Conservation (phyloP, 1,140 invertebrate genomes). For the Gryllus bimaculatus region DNA sequence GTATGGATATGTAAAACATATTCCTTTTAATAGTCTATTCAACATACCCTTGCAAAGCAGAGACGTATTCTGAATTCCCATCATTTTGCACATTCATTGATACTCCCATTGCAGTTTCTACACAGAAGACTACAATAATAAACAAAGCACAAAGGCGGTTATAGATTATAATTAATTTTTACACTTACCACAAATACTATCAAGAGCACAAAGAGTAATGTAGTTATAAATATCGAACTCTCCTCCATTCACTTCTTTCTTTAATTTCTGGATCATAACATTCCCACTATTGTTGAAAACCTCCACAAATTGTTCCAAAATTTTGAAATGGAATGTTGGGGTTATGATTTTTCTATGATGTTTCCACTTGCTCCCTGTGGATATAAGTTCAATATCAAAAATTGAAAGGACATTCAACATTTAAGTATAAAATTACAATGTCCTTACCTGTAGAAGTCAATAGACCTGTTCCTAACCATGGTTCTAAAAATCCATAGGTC, state of each 20-base stretch:
- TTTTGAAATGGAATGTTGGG: conserved; percentile 56
- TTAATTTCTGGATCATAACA: conserved; percentile 30
- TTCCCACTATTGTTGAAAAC: conserved; percentile 48
- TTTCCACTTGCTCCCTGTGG: conserved; percentile 41
- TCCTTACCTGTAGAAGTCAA: not conserved
- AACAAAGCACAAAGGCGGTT: not conserved
- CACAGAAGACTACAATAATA: conserved; percentile 17
- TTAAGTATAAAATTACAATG: not conserved
- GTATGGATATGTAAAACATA: not conserved
- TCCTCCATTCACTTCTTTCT: conserved; percentile 10
- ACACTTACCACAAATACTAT: conserved; percentile 51
- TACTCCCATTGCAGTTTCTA: conserved; percentile 79
- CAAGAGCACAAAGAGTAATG: conserved; percentile 46
- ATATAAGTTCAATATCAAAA: not conserved
- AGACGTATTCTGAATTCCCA: conserved; percentile 59
- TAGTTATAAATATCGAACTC: conserved; percentile 40
- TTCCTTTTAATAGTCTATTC: not conserved
- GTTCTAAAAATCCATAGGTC: not conserved
- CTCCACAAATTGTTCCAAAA: conserved; percentile 48
- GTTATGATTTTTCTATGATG: conserved; percentile 47
- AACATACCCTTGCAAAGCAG: conserved; percentile 45
- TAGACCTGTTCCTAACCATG: not conserved
- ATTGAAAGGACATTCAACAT: not conserved
- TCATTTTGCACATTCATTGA: conserved; percentile 62
- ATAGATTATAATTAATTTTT: not conserved